Evolutionary conservation across 2,113 vertebrate species (phyloP), one percentile per base, ranked within the genome.

Genomic region (Pagrus major): DNA sequence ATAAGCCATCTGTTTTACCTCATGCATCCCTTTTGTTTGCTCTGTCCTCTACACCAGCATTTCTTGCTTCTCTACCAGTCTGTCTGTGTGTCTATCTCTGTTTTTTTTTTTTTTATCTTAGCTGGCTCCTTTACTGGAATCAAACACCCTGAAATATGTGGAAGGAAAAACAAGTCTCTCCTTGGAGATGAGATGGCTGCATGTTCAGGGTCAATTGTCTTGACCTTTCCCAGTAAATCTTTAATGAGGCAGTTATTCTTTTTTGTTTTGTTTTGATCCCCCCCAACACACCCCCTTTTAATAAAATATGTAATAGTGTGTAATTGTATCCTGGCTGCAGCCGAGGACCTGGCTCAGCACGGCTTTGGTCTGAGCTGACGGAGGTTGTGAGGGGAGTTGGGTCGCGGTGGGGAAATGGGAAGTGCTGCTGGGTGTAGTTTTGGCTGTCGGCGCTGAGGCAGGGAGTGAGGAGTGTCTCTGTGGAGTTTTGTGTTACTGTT

Each of bases 241-340:
- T 87, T 84, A 85, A 84, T 81, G 76, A 85, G 71, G 74, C 73
- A 72, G 76, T 87, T 83, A 77, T 72, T 72, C 44, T 61, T 76
- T 78, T 74, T 69, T 86, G 66, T 87, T 87, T 88, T 74, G 71
- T 85, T 86, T 88, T 81, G 64, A 83, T 68, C 35, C 66, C 35
- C n/a, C 58, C 42, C 46, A 58, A 33, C n/a, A 58, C 70, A 55
- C 11, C 54, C 52, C 39, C 3, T 78, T 79, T 88, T 86, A 79
- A 83, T 88, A 89, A 89, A 89, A 88, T 61, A 86, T 87, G 80
- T 71, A 82, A 85, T 76, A 78, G 81, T 15, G 1, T 78, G 78
- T 90, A 87, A 87, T 82, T 88, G 81, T 82, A 76, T 60, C 60
- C 69, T 79, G 77, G 81, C 81, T 80, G 64, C 76, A 77, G 71